Evolutionary conservation across 2,888 invertebrate genomes (phyloP).

Genomic region (Holacanthella duospinosa): DNA sequence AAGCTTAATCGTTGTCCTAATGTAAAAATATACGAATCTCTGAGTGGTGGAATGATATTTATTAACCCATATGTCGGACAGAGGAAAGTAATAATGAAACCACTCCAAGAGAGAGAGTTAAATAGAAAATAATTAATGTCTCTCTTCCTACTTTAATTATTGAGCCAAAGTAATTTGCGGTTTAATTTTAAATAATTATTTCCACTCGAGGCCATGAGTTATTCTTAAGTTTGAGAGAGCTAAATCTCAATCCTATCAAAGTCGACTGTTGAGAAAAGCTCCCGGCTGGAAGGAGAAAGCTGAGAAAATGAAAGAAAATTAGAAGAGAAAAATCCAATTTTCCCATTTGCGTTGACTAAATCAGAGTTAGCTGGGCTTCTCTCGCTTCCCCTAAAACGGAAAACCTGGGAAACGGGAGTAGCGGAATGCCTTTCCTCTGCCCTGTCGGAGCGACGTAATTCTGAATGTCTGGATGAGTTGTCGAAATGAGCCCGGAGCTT

Average conservation of each 20-base stretch:
- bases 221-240: neutral
- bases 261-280: neutral
- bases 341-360: neutral
- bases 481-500: conserved; percentile 2
- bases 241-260: neutral
- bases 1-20: neutral
- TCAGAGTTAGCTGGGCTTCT: neutral
- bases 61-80: too few species aligned
- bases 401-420: neutral
- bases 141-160: neutral
- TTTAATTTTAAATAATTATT: neutral
- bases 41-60: too few species aligned
- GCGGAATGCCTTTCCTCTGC: neutral
- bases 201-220: neutral
- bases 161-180: neutral
- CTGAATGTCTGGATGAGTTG: conserved; percentile 5
- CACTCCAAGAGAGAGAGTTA: too few species aligned
- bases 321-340: neutral
- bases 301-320: neutral
- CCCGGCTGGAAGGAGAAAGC: neutral
- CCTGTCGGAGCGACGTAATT: neutral
- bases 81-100: too few species aligned
- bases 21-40: too few species aligned
- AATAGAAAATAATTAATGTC: neutral
- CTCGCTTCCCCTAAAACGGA: neutral